Evolutionary conservation across 2,797 vertebrate genomes (phyloP).

Genomic region (Enteromius paludinosus): DNA sequence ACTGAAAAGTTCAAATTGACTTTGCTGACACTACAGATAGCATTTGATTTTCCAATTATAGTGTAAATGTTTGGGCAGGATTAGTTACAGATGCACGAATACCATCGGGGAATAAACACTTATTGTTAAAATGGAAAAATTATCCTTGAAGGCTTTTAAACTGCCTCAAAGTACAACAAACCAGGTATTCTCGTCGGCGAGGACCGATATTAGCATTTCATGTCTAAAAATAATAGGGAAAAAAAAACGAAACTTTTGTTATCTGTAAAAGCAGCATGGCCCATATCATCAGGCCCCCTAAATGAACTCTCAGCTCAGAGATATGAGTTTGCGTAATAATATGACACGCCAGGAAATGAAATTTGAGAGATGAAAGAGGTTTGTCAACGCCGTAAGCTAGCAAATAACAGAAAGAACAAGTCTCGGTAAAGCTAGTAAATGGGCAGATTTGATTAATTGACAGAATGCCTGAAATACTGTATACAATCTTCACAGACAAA

Average conservation of each 20-base stretch:
- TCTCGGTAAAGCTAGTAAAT: conserved; percentile 23
- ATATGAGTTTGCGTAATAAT: conserved; percentile 32
- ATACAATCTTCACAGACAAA: conserved; percentile 31
- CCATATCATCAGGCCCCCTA: conserved; percentile 8
- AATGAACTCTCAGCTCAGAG: conserved; percentile 19
- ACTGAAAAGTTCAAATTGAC: conserved; percentile 51
- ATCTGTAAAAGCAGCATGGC: conserved; percentile 11
- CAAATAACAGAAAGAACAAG: conserved; percentile 34
- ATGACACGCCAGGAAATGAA: conserved; percentile 34
- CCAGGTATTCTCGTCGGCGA: conserved; percentile 10
- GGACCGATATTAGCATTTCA: conserved; percentile 5
- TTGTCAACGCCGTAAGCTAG: conserved; percentile 7
- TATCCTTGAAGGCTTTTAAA: conserved; percentile 42
- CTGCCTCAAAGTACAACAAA: conserved; percentile 18
- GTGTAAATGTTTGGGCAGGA: conserved; percentile 56
- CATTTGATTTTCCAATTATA: conserved; percentile 58
- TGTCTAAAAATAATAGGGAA: not conserved
- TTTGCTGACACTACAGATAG: conserved; percentile 56
- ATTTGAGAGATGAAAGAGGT: conserved; percentile 34
- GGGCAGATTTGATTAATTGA: conserved; percentile 47
- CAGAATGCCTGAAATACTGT: conserved; percentile 34
- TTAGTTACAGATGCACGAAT: conserved; percentile 55
- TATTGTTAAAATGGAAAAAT: conserved; percentile 44
- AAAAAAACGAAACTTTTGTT: not conserved
- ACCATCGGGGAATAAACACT: conserved; percentile 41